Conservation (phyloP, 2,797 vertebrate genomes). For the Poliocrania exsul region DNA sequence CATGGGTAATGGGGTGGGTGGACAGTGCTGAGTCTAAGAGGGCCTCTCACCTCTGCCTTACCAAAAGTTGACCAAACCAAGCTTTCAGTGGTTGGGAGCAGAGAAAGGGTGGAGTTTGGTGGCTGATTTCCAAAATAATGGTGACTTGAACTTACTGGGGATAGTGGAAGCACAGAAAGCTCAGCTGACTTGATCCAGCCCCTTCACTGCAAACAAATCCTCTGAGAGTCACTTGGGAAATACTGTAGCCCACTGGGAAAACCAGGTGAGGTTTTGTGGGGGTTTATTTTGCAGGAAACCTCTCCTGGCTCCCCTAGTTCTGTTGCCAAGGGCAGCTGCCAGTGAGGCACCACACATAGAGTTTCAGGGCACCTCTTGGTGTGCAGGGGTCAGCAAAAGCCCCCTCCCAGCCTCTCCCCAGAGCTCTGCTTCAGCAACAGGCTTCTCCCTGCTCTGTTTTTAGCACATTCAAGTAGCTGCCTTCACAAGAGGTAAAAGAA, state of each 20-base stretch:
- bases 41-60: not conserved
- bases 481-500: conserved; percentile 52
- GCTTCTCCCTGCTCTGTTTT: conserved; percentile 27
- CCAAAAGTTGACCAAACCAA: not conserved
- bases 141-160: not conserved
- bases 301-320: not conserved
- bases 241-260: not conserved
- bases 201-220: not conserved
- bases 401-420: not conserved
- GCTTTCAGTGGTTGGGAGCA: not conserved
- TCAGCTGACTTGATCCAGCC: not conserved
- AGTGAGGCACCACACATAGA: not conserved
- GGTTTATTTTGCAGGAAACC: not conserved
- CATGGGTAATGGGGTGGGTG: not conserved
- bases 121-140: not conserved
- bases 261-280: not conserved
- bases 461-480: conserved; percentile 43
- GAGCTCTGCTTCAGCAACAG: not conserved
- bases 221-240: not conserved
- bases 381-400: not conserved
- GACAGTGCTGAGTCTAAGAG: not conserved
- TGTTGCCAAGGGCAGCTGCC: not conserved
- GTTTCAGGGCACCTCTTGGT: not conserved
- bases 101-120: not conserved
- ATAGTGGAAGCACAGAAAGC: not conserved